Evolutionary conservation across 2,113 vertebrate genomes (phyloP).

Genomic region (Archocentrus centrarchus): DNA sequence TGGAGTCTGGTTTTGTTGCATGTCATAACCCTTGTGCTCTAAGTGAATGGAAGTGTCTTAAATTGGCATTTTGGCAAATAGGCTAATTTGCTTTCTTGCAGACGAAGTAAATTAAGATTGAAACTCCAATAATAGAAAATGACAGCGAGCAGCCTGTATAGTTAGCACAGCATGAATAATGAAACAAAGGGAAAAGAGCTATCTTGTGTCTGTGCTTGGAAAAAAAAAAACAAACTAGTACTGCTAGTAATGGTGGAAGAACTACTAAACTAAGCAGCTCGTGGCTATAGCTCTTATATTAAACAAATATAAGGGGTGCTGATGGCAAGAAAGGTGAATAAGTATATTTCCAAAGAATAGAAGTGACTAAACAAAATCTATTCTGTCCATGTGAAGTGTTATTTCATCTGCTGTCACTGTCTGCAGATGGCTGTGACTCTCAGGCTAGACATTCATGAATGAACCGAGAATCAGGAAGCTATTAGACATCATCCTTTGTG

Average conservation of each 20-base stretch:
- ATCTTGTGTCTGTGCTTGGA: not conserved
- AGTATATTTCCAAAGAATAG: not conserved
- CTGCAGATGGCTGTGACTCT: conserved; percentile 24
- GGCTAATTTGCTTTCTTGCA: not conserved
- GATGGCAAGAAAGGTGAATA: not conserved
- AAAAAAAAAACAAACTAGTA: not conserved
- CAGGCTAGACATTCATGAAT: conserved; percentile 15
- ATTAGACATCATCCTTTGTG: conserved; percentile 9
- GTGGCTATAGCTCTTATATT: not conserved
- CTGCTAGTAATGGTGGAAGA: not conserved
- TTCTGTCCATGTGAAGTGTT: not conserved
- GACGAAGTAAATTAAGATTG: not conserved
- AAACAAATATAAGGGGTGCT: not conserved
- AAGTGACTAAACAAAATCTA: not conserved
- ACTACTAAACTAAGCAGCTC: not conserved
- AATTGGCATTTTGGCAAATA: conserved; percentile 11
- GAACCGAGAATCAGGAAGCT: conserved; percentile 18
- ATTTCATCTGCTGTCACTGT: conserved; percentile 2
- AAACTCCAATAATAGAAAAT: not conserved
- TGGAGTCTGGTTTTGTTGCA: not conserved
- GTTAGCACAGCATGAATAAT: not conserved
- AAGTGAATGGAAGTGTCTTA: not conserved
- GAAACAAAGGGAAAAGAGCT: not conserved
- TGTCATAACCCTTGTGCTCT: not conserved
- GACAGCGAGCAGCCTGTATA: not conserved